Evolutionary conservation across 1,140 invertebrate genomes (phyloP).

Genomic region (Cyclargus thomasi): DNA sequence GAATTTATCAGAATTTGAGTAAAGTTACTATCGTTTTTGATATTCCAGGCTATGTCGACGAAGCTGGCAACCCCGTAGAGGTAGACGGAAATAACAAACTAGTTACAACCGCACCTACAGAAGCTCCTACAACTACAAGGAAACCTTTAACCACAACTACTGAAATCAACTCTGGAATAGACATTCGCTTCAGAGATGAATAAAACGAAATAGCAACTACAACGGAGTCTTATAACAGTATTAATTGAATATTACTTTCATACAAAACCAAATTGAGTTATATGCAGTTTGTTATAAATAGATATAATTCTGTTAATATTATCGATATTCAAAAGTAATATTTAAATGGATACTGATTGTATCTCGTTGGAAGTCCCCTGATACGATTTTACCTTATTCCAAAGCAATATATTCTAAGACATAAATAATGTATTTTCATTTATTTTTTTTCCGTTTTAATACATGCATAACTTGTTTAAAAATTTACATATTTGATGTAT

Average conservation of each 20-base stretch:
- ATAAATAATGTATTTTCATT: not conserved
- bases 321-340: no score
- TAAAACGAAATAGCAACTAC: not conserved
- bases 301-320: no score
- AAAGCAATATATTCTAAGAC: not conserved
- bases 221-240: no score
- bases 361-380: no score
- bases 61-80: slow-evolving; percentile 33
- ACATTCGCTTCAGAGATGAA: not conserved
- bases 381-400: no score
- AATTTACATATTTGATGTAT: not conserved
- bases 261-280: no score
- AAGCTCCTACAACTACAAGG: not conserved
- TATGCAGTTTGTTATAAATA: no score
- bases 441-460: not conserved
- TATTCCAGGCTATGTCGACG: slow-evolving; percentile 36
- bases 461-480: not conserved
- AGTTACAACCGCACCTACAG: not conserved
- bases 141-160: not conserved
- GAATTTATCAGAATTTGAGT: no score
- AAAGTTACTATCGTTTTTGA: slow-evolving; percentile 24
- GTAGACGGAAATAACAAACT: not conserved
- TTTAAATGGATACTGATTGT: no score
- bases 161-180: not conserved
- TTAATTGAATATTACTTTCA: no score